These are phyloP conservation scores for Ennomos erosarius DNA, from an alignment of 2,888 invertebrate genomes.

Conservation along the genomic window DNA sequence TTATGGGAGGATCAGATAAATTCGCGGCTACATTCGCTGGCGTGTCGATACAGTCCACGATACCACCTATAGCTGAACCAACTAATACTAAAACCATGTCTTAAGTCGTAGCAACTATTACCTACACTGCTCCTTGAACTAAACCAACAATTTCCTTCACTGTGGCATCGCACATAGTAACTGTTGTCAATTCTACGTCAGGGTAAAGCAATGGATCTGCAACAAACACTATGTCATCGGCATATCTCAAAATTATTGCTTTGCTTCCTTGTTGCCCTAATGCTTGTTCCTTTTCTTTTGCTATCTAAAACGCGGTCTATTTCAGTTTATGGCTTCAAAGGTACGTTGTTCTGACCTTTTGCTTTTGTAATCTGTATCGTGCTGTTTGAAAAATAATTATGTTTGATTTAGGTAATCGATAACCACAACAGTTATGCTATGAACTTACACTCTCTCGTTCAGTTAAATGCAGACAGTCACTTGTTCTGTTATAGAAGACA, in stretches of 20 bases:
- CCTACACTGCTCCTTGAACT: neutral
- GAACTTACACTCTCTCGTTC: neutral
- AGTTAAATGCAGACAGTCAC: neutral
- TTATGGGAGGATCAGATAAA: constrained; percentile 82
- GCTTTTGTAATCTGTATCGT: neutral
- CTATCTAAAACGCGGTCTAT: neutral
- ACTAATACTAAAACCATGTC: constrained; percentile 14
- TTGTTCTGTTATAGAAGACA: neutral
- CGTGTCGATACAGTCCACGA: constrained; percentile 68
- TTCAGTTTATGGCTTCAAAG: neutral
- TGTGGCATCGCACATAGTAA: neutral
- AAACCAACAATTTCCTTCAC: constrained; percentile 1
- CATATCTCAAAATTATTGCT: constrained; percentile 16
- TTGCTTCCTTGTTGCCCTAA: constrained; percentile 11
- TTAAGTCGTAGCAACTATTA: constrained; percentile 6
- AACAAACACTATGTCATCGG: constrained; percentile 41
- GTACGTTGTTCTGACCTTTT: constrained; percentile 1
- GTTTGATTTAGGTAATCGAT: too few relatives aligned
- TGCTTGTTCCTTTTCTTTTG: constrained; percentile 2
- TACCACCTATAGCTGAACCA: constrained; percentile 53
- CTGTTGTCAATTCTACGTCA: constrained; percentile 3
- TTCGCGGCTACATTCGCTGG: constrained; percentile 64
- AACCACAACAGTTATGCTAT: too few relatives aligned
- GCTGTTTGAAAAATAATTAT: neutral
- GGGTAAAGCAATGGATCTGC: constrained; percentile 31